Evolutionary conservation across 2,888 invertebrate species (phyloP), one percentile per base, ranked within the genome.

Genomic region (Cyrtodaria siliqua): DNA sequence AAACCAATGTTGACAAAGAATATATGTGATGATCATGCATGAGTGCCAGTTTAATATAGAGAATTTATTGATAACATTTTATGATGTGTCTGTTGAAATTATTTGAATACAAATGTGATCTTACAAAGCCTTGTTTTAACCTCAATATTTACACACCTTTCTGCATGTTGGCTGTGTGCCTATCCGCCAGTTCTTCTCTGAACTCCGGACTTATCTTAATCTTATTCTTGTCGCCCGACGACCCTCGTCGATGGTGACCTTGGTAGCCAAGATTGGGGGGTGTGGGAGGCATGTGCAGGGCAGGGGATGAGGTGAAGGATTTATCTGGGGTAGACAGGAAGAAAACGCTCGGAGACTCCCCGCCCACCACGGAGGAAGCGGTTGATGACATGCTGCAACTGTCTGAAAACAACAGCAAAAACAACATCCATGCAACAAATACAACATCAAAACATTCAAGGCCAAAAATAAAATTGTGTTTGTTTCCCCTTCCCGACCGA

Each of bases 221-320:
- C 75, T 89, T 88, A 55, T 86, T 73, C 79, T 90, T 90, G 84
- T 91, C 91, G 24, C 89, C 91, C 0, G 91, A 91, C 14, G 91
- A 91, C 16, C 87, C 88, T 6, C 90, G 72, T n/a, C 91, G 82
- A 73, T 91, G 91, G 60, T 91, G 91, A 53, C 79, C 79, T 33
- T 63, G 63, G 33, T 24, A 42, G 40, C 57, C 52, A 50, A 70
- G 61, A 71, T 77, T 80, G 60, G 69, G 76, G 12, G 62, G 62
- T 20, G 56, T 9, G 52, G 74, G 69, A 20, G 79, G 71, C 56
- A 84, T 78, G 79, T 84, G 82, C 71, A 86, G 86, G 70, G 86
- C 70, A 47, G 88, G 88, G 72, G 84, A 85, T 67, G 86, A 84
- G 6, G 85, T 83, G 70, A 79, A 82, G 52, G 84, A 68, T 33